Conservation (phyloP, 1,140 invertebrate species). For the Choristoneura fumiferana region DNA sequence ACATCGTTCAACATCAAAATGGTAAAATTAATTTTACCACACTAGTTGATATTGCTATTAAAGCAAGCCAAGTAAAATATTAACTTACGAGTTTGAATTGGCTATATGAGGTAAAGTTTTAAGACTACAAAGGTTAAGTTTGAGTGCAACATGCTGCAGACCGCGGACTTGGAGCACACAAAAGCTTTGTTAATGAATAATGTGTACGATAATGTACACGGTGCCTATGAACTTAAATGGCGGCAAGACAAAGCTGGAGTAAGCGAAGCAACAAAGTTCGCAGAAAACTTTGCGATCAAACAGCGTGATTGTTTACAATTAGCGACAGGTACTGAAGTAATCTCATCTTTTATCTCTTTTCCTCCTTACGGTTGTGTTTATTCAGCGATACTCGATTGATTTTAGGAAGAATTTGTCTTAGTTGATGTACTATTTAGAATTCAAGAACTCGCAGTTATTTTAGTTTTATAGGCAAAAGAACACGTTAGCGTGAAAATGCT, state of each 20-base stretch:
- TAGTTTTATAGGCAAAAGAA: no score
- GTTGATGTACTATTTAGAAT: no score
- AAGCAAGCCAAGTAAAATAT: constrained; percentile 32
- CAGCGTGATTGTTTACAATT: not conserved
- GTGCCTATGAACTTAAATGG: constrained; percentile 22
- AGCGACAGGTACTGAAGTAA: no score
- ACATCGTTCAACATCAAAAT: no score
- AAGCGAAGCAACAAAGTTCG: not conserved
- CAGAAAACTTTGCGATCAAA: constrained; percentile 1
- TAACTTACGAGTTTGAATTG: constrained; percentile 28
- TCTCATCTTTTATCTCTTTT: no score
- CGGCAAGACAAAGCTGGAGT: constrained; percentile 4
- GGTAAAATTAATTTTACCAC: not conserved
- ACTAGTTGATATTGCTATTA: constrained; percentile 22
- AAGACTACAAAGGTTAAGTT: constrained; percentile 40
- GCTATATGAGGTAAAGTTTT: constrained; percentile 33
- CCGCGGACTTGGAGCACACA: constrained; percentile 31
- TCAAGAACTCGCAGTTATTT: no score
- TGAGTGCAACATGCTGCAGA: constrained; percentile 28
- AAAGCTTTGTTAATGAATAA: constrained; percentile 27
- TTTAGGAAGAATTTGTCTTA: no score
- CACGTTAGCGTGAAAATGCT: no score
- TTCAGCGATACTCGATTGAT: no score
- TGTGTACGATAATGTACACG: constrained; percentile 12
- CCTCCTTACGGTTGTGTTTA: no score